Base-by-base conservation (phyloP, 2,797 vertebrate species). In the Xenopus petersii region DNA sequence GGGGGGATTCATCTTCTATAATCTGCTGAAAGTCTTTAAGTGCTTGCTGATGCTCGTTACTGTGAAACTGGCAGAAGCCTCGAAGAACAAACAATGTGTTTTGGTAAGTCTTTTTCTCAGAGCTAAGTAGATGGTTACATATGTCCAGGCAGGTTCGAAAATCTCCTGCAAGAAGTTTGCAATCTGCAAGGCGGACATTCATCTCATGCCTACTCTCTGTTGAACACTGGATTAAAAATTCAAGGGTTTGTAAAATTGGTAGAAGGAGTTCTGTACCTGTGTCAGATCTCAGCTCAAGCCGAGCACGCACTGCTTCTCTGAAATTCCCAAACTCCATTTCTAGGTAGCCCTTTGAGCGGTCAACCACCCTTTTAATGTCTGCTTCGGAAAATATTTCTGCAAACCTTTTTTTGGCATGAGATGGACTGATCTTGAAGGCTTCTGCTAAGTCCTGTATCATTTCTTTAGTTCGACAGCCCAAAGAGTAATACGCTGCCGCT, bases 1-100 rank as follows among this genome's bases (percentile, higher is more conserved):
- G 96, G 0, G 96, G 96, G 1, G 92, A 83, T 0, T 69, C 83
- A 9, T 94, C 93, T 80, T 94, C 95, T 1, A 99, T 89, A 63
- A 97, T 93, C 8, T 86, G 90, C 82, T 96, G 96, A 82, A 98
- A 99, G 86, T 97, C 96, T 75, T 91, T 90, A 71, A 93, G 81
- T 4, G 96, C 95, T 67, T 89, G 82, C 8, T 77, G 81, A 9
- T 86, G 84, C 67, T 95, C 87, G 0, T 92, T 91, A 1, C 80
- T 54, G 0, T 96, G 93, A 21, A 99, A 91, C 55, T 87, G 85
- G 13, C 95, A 94, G 82, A 96, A 98, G 11, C 96, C 97, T 0
- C 92, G 87, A 12, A 98, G 86, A 8, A 93, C 94, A 66, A 95
- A 89, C 10, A 98, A 91, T 0, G 94, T 95, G 82, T 91, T 96